A percentile compares a stretch with the other conserved stretches of the same genome.
phyloP scores from a whole-genome alignment of 1,140 invertebrate species.

The Drosophila varians region DNA sequence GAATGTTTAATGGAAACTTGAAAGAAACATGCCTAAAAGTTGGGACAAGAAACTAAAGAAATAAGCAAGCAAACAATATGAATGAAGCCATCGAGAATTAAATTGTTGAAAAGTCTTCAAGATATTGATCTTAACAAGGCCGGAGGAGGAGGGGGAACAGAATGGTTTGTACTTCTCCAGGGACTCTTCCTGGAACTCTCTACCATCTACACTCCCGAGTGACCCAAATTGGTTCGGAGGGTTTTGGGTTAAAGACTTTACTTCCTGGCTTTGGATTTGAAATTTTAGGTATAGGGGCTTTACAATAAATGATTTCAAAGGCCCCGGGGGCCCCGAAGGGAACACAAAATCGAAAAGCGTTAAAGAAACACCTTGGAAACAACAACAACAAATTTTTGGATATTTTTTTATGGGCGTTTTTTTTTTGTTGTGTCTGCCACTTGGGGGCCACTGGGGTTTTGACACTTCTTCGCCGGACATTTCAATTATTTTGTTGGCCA shows the following conservation, averaged over 20 bases:
- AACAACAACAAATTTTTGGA: not conserved
- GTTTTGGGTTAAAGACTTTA: slow-evolving; percentile 6
- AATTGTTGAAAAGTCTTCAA: slow-evolving; percentile 23
- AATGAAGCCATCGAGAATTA: slow-evolving; percentile 37
- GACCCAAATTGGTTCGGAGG: slow-evolving; percentile 24
- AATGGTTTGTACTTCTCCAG: not conserved
- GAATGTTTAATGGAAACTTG: slow-evolving; percentile 25
- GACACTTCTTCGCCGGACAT: slow-evolving; percentile 35
- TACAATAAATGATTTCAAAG: not conserved
- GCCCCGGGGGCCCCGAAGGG: not conserved
- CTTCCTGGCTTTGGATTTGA: not conserved
- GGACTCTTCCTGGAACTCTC: slow-evolving; percentile 16
- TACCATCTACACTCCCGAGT: too few species aligned
- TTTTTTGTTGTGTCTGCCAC: not conserved
- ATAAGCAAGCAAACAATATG: slow-evolving; percentile 3
- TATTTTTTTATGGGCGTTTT: not conserved
- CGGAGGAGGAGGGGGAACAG: not conserved
- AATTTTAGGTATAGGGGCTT: not conserved
- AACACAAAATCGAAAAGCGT: not conserved
- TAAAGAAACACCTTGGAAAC: slow-evolving; percentile 11
- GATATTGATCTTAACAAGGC: slow-evolving; percentile 36
- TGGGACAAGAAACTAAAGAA: not conserved
- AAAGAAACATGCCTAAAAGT: slow-evolving; percentile 4
- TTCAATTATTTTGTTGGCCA: slow-evolving; percentile 36
- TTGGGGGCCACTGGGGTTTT: slow-evolving; percentile 20